Percentiles rank a stretch among this genome's conserved stretches.
These are phyloP conservation scores for Drosophila anceps DNA, from an alignment of 2,888 invertebrate genomes.

Conservation along the genomic window DNA sequence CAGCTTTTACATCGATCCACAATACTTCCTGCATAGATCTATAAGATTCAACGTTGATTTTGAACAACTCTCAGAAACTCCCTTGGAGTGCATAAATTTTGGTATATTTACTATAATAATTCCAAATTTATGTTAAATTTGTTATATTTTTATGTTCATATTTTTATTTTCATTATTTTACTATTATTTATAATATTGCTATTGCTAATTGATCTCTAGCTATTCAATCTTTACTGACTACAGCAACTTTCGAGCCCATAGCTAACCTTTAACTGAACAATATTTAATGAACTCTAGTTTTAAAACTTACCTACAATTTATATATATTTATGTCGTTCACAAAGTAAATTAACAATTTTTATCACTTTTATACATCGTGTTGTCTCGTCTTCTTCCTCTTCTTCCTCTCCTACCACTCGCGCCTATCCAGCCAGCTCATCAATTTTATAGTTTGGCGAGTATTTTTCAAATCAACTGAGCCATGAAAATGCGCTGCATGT, in stretches of 20 bases:
- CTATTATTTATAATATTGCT: no score
- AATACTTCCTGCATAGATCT: no score
- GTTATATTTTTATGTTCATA: not conserved
- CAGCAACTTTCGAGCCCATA: not conserved
- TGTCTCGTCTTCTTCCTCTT: not conserved
- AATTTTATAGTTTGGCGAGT: conserved; percentile 38
- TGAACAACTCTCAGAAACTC: no score
- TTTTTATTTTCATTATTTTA: no score
- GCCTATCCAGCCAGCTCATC: conserved; percentile 39
- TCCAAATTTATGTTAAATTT: no score
- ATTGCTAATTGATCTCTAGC: no score
- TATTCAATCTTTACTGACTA: not conserved
- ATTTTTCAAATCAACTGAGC: conserved; percentile 62
- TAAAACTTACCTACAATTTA: not conserved
- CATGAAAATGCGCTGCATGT: conserved; percentile 70
- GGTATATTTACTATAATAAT: no score
- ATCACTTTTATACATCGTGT: conserved; percentile 15
- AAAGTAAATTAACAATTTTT: conserved; percentile 9
- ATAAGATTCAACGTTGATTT: no score
- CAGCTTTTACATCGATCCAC: no score
- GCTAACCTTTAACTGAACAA: no score
- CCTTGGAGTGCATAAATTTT: no score
- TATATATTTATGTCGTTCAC: conserved; percentile 4
- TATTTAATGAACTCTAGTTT: not conserved
- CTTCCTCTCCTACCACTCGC: not conserved